Evolutionary conservation across 2,888 invertebrate species (phyloP).

Genomic region (Chrysomela aeneicollis): DNA sequence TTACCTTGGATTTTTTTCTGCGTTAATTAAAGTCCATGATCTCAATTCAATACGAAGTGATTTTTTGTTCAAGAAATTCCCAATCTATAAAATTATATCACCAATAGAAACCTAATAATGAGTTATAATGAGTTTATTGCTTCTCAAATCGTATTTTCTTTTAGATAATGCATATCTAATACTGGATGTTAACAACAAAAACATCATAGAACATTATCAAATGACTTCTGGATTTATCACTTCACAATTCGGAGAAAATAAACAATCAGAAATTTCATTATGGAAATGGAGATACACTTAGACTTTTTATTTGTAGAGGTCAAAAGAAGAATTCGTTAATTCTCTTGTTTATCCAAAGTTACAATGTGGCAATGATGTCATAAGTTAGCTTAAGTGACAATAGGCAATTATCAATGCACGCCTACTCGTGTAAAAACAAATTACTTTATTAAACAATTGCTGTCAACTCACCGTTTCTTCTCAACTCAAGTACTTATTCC

Average conservation of each 20-base stretch:
- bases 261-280: too few relatives aligned
- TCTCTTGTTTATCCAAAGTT: not conserved
- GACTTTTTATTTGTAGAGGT: not conserved
- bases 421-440: not conserved
- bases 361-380: not conserved
- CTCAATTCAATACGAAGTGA: constrained; percentile 21
- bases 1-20: constrained; percentile 23
- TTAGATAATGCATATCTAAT: not conserved
- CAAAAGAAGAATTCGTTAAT: not conserved
- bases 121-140: not conserved
- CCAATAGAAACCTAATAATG: not conserved
- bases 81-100: not conserved
- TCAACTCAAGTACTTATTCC: too few relatives aligned
- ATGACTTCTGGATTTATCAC: too few relatives aligned
- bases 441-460: not conserved
- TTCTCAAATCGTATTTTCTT: not conserved
- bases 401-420: not conserved
- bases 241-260: too few relatives aligned
- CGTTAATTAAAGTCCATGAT: constrained; percentile 23
- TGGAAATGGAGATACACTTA: too few relatives aligned
- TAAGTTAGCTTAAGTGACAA: not conserved
- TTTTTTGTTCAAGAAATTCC: too few relatives aligned
- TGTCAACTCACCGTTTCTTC: not conserved
- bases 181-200: not conserved
- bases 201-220: not conserved